phyloP scores from a whole-genome alignment of 2,797 vertebrate genomes.

The Artibeus lituratus region DNA sequence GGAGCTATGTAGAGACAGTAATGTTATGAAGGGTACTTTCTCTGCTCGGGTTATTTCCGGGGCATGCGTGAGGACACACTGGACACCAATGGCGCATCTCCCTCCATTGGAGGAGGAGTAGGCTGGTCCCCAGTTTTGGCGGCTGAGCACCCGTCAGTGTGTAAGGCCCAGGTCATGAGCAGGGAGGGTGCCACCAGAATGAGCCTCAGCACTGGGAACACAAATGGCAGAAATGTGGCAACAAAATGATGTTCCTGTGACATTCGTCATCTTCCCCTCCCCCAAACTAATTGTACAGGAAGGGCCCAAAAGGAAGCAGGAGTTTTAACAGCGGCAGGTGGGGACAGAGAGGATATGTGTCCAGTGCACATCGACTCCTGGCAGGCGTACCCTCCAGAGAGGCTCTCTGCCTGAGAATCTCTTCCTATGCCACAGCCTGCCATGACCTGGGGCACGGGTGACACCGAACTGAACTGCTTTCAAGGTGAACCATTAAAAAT shows the following conservation, averaged over 20 bases:
- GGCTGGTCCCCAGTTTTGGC: too few relatives aligned
- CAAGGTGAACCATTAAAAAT: neutral
- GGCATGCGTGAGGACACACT: neutral
- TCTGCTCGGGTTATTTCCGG: neutral
- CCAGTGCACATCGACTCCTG: neutral
- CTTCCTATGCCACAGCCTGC: neutral
- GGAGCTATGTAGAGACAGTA: neutral
- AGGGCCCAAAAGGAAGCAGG: neutral
- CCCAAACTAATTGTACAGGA: neutral
- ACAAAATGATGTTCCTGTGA: neutral
- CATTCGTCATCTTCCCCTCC: neutral
- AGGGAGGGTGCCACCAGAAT: neutral
- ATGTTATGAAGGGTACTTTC: neutral
- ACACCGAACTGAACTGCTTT: neutral
- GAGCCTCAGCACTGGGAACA: neutral
- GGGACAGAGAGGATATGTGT: neutral
- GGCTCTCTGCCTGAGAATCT: neutral
- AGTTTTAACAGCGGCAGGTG: neutral
- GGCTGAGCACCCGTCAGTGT: fast-evolving
- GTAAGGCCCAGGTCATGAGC: neutral
- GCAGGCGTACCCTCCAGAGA: neutral
- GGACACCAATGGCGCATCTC: fast-evolving
- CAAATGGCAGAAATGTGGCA: neutral
- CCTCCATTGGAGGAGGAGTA: too few relatives aligned
- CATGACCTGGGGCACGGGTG: fast-evolving